Evolutionary conservation across 2,113 vertebrate species (phyloP).

Genomic region (Anolis carolinensis): DNA sequence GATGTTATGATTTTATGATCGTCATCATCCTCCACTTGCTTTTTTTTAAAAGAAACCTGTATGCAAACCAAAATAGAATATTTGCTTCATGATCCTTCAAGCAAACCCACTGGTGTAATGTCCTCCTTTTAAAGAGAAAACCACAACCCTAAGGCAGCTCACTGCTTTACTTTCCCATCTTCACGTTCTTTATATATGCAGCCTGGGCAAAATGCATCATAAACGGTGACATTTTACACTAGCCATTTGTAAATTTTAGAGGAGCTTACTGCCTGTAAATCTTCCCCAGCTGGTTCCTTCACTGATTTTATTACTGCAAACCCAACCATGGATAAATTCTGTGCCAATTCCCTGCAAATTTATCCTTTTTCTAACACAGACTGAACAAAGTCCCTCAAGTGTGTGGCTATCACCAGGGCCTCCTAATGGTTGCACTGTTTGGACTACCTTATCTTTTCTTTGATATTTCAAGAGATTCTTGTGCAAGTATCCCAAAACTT

Average conservation of each 20-base stretch:
- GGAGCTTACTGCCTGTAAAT: constrained; percentile 79
- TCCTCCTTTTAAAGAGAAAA: not conserved
- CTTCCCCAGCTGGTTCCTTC: constrained; percentile 75
- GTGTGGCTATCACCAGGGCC: constrained; percentile 59
- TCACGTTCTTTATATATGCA: constrained; percentile 78
- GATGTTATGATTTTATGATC: no score
- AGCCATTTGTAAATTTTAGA: constrained; percentile 86
- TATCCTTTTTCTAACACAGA: constrained; percentile 78
- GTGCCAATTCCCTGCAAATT: constrained; percentile 79
- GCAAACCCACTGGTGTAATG: not conserved
- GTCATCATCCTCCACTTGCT: not conserved
- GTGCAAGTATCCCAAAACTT: constrained; percentile 51
- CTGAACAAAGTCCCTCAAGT: constrained; percentile 73
- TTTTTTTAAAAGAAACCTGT: not conserved
- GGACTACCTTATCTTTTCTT: constrained; percentile 75
- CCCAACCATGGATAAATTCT: constrained; percentile 78
- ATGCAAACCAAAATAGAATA: not conserved
- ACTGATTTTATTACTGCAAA: constrained; percentile 81
- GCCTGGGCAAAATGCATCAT: constrained; percentile 77
- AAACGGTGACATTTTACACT: constrained; percentile 83
- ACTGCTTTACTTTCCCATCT: constrained; percentile 67
- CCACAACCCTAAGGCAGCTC: constrained; percentile 50
- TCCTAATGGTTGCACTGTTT: constrained; percentile 73
- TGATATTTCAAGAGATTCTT: constrained; percentile 71
- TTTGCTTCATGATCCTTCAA: not conserved